A percentile compares a stretch with the other conserved stretches of the same genome.
phyloP scores from a whole-genome alignment of 2,888 invertebrate genomes.

The Sinotaia quadrata region DNA sequence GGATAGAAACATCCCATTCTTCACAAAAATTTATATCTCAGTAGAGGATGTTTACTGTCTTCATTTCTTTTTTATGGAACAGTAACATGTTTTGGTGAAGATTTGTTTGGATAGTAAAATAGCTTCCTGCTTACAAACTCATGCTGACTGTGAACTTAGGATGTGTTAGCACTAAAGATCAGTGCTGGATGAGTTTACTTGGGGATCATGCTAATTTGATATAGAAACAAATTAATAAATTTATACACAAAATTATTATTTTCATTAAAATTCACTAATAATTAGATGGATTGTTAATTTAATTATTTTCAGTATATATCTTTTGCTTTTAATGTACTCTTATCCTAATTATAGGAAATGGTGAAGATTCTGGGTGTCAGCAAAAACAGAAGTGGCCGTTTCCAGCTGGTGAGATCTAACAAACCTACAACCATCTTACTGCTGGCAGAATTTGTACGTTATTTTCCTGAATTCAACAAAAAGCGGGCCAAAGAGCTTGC shows the following conservation, averaged over 20 bases:
- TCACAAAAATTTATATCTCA: too few species aligned
- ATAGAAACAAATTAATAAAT: background rate
- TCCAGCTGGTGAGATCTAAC: slow-evolving; percentile 7
- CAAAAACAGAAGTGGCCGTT: slow-evolving; percentile 13
- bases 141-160: too few species aligned
- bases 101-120: too few species aligned
- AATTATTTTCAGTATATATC: background rate
- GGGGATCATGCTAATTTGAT: background rate
- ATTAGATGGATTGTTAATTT: background rate
- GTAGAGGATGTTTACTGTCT: too few species aligned
- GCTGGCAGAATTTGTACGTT: slow-evolving; percentile 20
- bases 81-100: too few species aligned
- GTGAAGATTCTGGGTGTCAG: slow-evolving; percentile 21
- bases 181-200: too few species aligned
- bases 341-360: slow-evolving; percentile 8
- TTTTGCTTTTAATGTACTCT: too few species aligned
- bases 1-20: too few species aligned
- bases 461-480: slow-evolving; percentile 1
- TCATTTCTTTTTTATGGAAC: too few species aligned
- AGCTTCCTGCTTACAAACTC: too few species aligned
- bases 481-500: background rate
- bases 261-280: background rate
- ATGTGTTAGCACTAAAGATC: too few species aligned
- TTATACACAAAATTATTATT: background rate
- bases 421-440: background rate